phyloP scores from a whole-genome alignment of 2,888 invertebrate species.

The Apodemia mormo region DNA sequence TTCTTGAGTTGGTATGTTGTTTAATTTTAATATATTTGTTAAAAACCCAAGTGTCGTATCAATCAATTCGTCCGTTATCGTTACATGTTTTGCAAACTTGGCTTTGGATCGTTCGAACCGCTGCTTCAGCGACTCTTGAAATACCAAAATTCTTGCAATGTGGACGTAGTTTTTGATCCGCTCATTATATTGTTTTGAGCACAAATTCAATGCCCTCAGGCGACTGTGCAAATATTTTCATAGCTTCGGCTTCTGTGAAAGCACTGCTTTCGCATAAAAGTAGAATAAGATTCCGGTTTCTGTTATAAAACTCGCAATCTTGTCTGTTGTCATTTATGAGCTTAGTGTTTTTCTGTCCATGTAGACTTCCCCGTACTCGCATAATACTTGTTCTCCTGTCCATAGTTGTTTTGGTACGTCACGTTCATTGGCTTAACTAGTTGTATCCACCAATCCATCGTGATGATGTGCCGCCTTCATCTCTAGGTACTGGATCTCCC shows the following conservation, averaged over 20 bases:
- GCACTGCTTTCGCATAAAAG: too few species aligned
- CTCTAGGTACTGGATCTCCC: constrained; percentile 23
- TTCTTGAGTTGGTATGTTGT: constrained; percentile 17
- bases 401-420: constrained; percentile 27
- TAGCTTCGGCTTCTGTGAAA: too few species aligned
- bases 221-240: too few species aligned
- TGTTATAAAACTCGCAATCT: background rate
- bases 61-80: background rate
- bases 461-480: constrained; percentile 17
- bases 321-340: background rate
- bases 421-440: constrained; percentile 15
- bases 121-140: too few species aligned
- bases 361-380: background rate
- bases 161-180: too few species aligned
- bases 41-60: background rate
- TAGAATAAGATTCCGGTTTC: background rate
- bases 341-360: background rate
- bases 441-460: background rate
- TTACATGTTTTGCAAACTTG: too few species aligned
- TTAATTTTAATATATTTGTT: background rate
- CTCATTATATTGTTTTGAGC: too few species aligned
- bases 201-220: too few species aligned
- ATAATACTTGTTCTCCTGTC: background rate
- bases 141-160: too few species aligned
- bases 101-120: too few species aligned